Percentiles rank a stretch among this genome's conserved stretches.
These are phyloP conservation scores for Hyperoplus lanceolatus DNA, from an alignment of 2,797 vertebrate species.

Conservation along the genomic window DNA sequence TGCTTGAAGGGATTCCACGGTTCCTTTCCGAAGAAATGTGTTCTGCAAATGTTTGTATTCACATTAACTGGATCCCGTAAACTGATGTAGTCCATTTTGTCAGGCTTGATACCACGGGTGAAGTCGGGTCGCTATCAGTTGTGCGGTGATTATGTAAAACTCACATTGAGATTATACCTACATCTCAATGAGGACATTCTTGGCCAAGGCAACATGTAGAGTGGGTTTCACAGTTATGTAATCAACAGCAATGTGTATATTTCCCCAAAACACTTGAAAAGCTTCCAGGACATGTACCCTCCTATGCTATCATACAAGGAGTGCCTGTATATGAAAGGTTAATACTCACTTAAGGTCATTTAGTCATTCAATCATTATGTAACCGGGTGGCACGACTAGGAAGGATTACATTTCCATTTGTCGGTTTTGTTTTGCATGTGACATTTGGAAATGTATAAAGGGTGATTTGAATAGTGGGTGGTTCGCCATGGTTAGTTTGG, in stretches of 20 bases:
- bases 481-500: no score
- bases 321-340: constrained; percentile 25
- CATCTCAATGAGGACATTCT: background rate
- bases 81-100: constrained; percentile 29
- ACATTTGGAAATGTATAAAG: no score
- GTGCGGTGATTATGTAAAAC: constrained; percentile 4
- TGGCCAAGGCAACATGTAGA: no score
- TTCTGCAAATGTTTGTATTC: constrained; percentile 50
- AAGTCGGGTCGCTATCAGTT: constrained; percentile 9
- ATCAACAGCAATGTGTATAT: constrained; percentile 41
- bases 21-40: constrained; percentile 37
- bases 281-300: constrained; percentile 11
- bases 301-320: background rate
- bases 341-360: constrained; percentile 30
- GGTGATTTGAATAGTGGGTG: no score
- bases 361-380: constrained; percentile 21
- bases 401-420: no score
- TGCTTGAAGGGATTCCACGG: constrained; percentile 48
- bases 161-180: constrained; percentile 3
- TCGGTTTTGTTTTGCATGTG: no score
- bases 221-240: constrained; percentile 18
- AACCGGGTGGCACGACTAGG: no score
- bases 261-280: constrained; percentile 26
- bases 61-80: constrained; percentile 44
- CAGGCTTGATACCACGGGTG: constrained; percentile 5